Evolutionary conservation across 2,797 vertebrate genomes (phyloP).

Genomic region (Myotis daubentonii): DNA sequence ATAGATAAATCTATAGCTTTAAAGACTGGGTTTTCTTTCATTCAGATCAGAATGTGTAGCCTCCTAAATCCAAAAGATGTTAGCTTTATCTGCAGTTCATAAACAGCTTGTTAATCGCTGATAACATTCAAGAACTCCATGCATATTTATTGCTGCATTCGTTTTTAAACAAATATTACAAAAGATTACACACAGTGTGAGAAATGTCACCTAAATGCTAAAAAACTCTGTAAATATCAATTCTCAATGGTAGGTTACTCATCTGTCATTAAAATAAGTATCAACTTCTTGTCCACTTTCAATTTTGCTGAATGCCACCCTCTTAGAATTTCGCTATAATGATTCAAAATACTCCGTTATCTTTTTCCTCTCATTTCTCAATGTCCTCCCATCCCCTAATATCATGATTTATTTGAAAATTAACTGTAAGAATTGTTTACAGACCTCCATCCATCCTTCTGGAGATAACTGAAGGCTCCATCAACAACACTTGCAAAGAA

Average conservation of each 20-base stretch:
- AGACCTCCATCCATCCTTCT: conserved; percentile 96
- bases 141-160: conserved; percentile 64
- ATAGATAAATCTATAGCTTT: background rate
- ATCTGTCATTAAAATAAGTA: conserved; percentile 63
- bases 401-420: background rate
- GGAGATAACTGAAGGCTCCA: conserved; percentile 97
- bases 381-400: background rate
- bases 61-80: background rate
- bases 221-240: conserved; percentile 59
- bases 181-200: conserved; percentile 50
- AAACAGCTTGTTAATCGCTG: conserved; percentile 61
- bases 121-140: conserved; percentile 7
- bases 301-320: conserved; percentile 36
- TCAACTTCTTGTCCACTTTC: conserved; percentile 39
- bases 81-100: conserved; percentile 29
- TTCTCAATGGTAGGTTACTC: conserved; percentile 26
- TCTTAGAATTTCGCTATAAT: conserved; percentile 6
- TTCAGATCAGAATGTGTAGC: conserved; percentile 26
- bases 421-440: conserved; percentile 72
- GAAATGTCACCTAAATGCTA: conserved; percentile 67
- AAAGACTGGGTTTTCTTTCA: background rate
- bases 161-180: conserved; percentile 62
- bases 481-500: conserved; percentile 96
- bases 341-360: background rate
- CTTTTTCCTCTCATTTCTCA: background rate